A percentile compares a stretch with the other conserved stretches of the same genome.
These are phyloP conservation scores for Psilopsiagon aymara DNA, from an alignment of 2,113 vertebrate genomes.

Conservation along the genomic window DNA sequence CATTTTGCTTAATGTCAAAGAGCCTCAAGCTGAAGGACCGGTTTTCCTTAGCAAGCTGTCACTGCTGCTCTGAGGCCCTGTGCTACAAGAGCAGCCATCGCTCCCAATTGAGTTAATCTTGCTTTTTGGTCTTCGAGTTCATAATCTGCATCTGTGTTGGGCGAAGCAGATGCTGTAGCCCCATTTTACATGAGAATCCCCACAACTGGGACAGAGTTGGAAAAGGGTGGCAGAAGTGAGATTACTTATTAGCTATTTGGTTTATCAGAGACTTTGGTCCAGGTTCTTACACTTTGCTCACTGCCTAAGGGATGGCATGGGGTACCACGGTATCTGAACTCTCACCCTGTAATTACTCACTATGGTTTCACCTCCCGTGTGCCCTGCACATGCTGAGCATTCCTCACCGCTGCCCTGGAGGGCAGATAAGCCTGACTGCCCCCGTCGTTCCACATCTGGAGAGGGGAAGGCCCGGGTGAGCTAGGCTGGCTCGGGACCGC, in stretches of 20 bases:
- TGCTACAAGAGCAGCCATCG: background rate
- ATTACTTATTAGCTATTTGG: background rate
- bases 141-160: background rate
- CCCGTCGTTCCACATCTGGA: background rate
- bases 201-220: background rate
- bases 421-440: background rate
- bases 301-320: background rate
- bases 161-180: background rate
- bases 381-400: background rate
- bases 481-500: background rate
- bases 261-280: background rate
- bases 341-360: background rate
- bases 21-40: background rate
- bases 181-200: background rate
- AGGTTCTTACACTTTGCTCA: background rate
- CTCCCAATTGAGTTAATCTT: background rate
- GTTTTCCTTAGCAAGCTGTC: background rate
- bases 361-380: conserved; percentile 4
- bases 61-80: background rate
- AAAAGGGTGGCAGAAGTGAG: background rate
- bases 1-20: background rate
- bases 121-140: background rate
- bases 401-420: background rate
- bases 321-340: background rate
- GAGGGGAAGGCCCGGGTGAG: background rate